Conservation (phyloP, 2,113 vertebrate genomes). For the Dicentrarchus labrax region DNA sequence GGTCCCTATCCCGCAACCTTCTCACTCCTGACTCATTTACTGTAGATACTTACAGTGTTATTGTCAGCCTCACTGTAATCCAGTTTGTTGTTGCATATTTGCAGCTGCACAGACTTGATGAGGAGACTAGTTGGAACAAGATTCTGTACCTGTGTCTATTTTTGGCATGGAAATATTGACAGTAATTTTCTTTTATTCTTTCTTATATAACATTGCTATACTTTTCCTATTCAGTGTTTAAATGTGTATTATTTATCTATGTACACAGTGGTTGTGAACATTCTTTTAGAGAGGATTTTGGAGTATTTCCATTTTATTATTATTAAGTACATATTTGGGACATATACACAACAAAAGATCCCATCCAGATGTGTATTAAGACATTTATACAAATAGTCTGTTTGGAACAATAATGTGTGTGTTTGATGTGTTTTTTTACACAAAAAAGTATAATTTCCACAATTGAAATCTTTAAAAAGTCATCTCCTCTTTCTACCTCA, state of each 20-base stretch:
- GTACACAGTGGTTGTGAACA: not conserved
- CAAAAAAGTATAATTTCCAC: no score
- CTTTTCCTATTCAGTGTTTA: not conserved
- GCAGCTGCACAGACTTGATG: not conserved
- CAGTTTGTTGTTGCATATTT: constrained; percentile 33
- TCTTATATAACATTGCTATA: not conserved
- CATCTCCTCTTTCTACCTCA: no score
- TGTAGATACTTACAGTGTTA: not conserved
- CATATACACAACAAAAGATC: not conserved
- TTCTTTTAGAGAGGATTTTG: not conserved
- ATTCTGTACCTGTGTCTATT: not conserved
- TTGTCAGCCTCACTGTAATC: constrained; percentile 2
- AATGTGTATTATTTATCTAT: not conserved
- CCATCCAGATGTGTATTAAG: no score
- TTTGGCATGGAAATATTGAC: not conserved
- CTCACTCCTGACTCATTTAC: constrained; percentile 6
- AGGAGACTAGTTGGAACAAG: constrained; percentile 29
- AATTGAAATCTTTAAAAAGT: no score
- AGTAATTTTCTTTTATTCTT: not conserved
- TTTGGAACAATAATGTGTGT: no score
- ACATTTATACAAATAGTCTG: no score
- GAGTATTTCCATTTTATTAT: not conserved
- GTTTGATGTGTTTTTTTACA: no score
- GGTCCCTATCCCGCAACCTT: not conserved
- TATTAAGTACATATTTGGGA: not conserved